A percentile compares a stretch with the other conserved stretches of the same genome.
phyloP scores from a whole-genome alignment of 37 sponge, comb jelly and placozoan species.

The Cliona cf. orientalis region DNA sequence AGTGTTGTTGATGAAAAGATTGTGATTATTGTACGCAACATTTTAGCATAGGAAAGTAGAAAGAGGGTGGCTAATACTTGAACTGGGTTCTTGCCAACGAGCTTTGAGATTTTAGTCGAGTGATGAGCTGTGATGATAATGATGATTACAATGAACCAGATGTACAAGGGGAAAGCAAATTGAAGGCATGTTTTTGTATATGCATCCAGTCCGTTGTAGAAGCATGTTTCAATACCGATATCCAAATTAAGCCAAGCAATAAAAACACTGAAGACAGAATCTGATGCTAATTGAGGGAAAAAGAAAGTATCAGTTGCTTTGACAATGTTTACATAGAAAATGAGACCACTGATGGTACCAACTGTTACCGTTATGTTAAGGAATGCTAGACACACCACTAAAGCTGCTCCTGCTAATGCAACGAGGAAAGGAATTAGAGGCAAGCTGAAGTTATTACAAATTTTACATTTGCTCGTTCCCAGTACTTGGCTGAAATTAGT shows the following conservation, averaged over 20 bases:
- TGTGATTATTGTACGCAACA: neutral
- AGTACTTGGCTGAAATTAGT: neutral
- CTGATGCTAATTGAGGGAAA: no score
- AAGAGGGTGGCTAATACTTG: neutral
- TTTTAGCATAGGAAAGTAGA: neutral
- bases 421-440: neutral
- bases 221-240: no score
- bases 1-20: neutral
- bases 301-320: neutral
- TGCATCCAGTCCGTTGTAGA: no score
- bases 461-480: neutral
- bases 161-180: no score
- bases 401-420: neutral
- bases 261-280: no score
- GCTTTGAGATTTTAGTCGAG: no score
- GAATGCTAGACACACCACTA: neutral
- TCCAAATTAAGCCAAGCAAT: no score
- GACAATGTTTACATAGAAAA: neutral
- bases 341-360: neutral
- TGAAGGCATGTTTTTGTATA: no score
- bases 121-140: no score
- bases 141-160: no score
- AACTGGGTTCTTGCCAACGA: neutral
- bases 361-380: neutral
- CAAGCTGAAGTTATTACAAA: neutral